Percentiles rank a stretch among this genome's conserved stretches.
Conservation (phyloP, 2,113 vertebrate genomes). For the Pitta sordida region DNA sequence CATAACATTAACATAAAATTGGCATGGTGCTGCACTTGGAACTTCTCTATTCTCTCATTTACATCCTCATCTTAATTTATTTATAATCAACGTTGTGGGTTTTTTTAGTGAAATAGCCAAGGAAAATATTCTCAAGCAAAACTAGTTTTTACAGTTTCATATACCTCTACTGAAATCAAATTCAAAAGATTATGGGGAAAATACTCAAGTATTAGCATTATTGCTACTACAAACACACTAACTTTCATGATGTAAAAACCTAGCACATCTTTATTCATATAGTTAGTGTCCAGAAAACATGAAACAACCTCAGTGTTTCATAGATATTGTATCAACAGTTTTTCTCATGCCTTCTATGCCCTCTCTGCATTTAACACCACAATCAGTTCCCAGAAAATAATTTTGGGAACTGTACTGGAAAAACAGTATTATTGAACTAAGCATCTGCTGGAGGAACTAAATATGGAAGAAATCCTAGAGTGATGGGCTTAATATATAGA, state of each 20-base stretch:
- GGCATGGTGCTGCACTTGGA: neutral
- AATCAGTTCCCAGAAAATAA: neutral
- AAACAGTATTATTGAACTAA: neutral
- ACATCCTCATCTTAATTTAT: neutral
- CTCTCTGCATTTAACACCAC: neutral
- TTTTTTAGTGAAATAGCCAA: neutral
- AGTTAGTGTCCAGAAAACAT: neutral
- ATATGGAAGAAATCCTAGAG: neutral
- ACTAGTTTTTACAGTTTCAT: neutral
- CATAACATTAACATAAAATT: neutral
- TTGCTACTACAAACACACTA: neutral
- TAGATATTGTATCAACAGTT: neutral
- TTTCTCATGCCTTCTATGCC: neutral
- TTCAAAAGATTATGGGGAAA: neutral
- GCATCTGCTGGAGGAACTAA: neutral
- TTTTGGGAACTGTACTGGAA: neutral
- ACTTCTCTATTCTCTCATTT: neutral
- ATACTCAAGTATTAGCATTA: neutral
- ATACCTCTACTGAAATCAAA: neutral
- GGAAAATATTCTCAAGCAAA: neutral
- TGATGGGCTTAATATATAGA: constrained; percentile 19
- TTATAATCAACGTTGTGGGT: too few relatives aligned
- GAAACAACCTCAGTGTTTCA: neutral
- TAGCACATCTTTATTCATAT: neutral
- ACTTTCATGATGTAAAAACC: neutral